phyloP scores from a whole-genome alignment of 2,888 invertebrate genomes.

The Lasioglossum villosulum region DNA sequence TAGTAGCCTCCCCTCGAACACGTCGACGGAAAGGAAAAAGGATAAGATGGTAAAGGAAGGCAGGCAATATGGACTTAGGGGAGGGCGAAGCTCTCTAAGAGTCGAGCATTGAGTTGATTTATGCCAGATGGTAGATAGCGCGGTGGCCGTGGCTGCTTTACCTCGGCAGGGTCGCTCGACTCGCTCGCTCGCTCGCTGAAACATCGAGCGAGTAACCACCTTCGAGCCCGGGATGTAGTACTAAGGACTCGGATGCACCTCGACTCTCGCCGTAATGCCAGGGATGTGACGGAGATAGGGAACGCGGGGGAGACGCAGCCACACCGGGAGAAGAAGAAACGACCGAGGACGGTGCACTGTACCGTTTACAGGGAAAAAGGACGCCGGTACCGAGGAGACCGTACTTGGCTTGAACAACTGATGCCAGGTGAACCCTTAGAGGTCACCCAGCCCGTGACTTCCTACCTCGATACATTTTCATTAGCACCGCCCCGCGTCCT shows the following conservation, averaged over 20 bases:
- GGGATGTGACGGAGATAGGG: slow-evolving; percentile 47
- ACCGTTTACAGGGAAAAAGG: slow-evolving; percentile 36
- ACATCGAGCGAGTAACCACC: slow-evolving; percentile 67
- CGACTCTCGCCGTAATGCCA: slow-evolving; percentile 62
- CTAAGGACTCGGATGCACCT: slow-evolving; percentile 63
- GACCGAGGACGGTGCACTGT: slow-evolving; percentile 19
- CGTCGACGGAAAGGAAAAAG: slow-evolving; percentile 59
- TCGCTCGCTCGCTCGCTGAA: slow-evolving; percentile 56
- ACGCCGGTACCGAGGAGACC: slow-evolving; percentile 45
- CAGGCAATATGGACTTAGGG: slow-evolving; percentile 79
- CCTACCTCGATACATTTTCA: slow-evolving; percentile 77
- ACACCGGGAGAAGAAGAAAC: slow-evolving; percentile 32
- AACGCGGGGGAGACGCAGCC: slow-evolving; percentile 12
- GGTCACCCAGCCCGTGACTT: slow-evolving; percentile 69
- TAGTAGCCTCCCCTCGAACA: slow-evolving; percentile 74
- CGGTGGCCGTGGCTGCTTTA: slow-evolving; percentile 75
- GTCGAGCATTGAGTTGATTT: slow-evolving; percentile 83
- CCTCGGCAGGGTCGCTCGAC: slow-evolving; percentile 68
- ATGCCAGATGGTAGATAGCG: slow-evolving; percentile 83
- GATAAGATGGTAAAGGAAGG: slow-evolving; percentile 69
- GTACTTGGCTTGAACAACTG: slow-evolving; percentile 58
- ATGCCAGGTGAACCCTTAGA: slow-evolving; percentile 62
- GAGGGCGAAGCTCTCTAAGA: slow-evolving; percentile 79
- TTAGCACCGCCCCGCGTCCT: slow-evolving; percentile 64
- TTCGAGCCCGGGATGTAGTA: slow-evolving; percentile 66